phyloP scores from a whole-genome alignment of 2,888 invertebrate species.

The Rhimphoctona megacephalus region DNA sequence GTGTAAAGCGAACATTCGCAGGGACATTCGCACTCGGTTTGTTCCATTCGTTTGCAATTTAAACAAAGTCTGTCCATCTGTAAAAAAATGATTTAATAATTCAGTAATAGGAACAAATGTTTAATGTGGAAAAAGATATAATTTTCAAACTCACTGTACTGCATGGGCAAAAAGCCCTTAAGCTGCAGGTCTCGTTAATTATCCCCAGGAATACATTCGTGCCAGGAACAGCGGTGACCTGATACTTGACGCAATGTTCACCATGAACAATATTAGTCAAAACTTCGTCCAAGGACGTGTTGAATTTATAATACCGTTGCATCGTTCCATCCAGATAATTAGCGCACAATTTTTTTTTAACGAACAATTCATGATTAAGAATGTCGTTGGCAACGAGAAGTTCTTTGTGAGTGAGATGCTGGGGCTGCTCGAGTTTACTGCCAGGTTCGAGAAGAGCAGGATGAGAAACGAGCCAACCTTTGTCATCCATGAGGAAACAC shows the following conservation, averaged over 20 bases:
- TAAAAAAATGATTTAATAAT: slow-evolving; percentile 3
- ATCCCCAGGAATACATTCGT: slow-evolving; percentile 96
- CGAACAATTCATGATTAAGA: slow-evolving; percentile 93
- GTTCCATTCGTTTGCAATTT: slow-evolving; percentile 97
- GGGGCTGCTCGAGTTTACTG: slow-evolving; percentile 91
- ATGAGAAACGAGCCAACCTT: slow-evolving; percentile 95
- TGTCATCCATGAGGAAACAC: slow-evolving; percentile 96
- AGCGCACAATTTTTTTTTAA: slow-evolving; percentile 93
- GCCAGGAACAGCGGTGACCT: slow-evolving; percentile 91
- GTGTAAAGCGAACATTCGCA: slow-evolving; percentile 92
- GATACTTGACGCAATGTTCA: slow-evolving; percentile 95
- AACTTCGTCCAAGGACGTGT: slow-evolving; percentile 91
- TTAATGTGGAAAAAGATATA: neutral
- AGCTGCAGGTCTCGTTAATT: slow-evolving; percentile 94
- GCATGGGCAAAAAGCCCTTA: slow-evolving; percentile 95
- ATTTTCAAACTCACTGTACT: slow-evolving; percentile 88
- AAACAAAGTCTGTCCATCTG: slow-evolving; percentile 93
- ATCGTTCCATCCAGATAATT: slow-evolving; percentile 94
- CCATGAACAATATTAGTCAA: slow-evolving; percentile 94
- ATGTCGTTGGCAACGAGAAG: slow-evolving; percentile 96
- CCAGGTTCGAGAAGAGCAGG: slow-evolving; percentile 90
- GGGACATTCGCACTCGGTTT: slow-evolving; percentile 97
- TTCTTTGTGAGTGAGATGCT: slow-evolving; percentile 96
- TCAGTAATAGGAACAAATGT: neutral
- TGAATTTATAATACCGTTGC: slow-evolving; percentile 93